phyloP scores from a whole-genome alignment of 1,140 invertebrate species.

The Brachionus angularis region DNA sequence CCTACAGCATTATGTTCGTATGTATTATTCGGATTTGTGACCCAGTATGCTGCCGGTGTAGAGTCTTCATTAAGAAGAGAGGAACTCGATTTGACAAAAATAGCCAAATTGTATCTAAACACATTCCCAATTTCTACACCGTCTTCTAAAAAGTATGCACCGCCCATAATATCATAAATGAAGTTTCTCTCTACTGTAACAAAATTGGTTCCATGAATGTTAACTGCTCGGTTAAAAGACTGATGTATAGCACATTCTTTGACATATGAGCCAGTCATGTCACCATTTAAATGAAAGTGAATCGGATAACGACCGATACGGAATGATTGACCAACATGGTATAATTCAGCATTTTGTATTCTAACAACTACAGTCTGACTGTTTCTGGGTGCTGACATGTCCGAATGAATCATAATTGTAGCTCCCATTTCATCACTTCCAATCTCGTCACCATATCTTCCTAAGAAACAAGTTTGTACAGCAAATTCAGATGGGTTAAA shows the following conservation, averaged over 20 bases:
- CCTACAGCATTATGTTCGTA: constrained; percentile 50
- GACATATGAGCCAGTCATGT: constrained; percentile 52
- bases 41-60: constrained; percentile 53
- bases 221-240: constrained; percentile 55
- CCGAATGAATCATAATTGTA: constrained; percentile 50
- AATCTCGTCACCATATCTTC: constrained; percentile 51
- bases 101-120: constrained; percentile 52
- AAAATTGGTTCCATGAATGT: constrained; percentile 50
- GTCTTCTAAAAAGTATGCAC: constrained; percentile 56
- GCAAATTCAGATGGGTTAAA: constrained; percentile 55
- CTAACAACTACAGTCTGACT: neutral
- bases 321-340: constrained; percentile 54
- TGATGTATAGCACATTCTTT: constrained; percentile 51
- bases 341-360: constrained; percentile 44
- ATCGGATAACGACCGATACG: constrained; percentile 55
- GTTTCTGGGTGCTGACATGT: neutral
- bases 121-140: constrained; percentile 54
- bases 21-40: constrained; percentile 54
- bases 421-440: constrained; percentile 53
- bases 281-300: constrained; percentile 54
- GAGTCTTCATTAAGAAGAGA: constrained; percentile 56
- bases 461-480: constrained; percentile 53
- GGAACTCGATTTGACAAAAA: constrained; percentile 52
- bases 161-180: constrained; percentile 51
- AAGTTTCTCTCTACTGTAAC: constrained; percentile 47